A percentile compares a stretch with the other conserved stretches of the same genome.
Evolutionary conservation across 2,888 invertebrate species (phyloP).

Genomic region (Eupithecia exiguata): DNA sequence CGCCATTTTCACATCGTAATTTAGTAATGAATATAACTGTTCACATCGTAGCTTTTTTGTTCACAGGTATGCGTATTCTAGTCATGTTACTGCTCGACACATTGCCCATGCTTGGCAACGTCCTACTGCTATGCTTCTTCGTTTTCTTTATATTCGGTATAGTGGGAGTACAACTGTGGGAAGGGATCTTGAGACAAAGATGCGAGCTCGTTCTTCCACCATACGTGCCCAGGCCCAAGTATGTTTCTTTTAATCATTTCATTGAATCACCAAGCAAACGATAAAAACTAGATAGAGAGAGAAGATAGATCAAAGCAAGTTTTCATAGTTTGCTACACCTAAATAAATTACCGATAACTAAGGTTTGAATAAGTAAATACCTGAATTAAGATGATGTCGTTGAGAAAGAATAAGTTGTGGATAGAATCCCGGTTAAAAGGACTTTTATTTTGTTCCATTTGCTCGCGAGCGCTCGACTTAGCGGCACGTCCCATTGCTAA

Average conservation of each 20-base stretch:
- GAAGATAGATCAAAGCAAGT: too few species aligned
- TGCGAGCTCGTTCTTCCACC: constrained; percentile 92
- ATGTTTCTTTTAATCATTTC: constrained; percentile 73
- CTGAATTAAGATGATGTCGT: constrained; percentile 46
- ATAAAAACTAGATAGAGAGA: neutral
- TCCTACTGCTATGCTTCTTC: constrained; percentile 98
- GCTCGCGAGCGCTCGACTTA: constrained; percentile 74
- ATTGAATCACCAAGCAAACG: constrained; percentile 24
- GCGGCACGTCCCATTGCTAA: constrained; percentile 80
- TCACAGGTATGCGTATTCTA: constrained; percentile 97
- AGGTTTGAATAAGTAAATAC: constrained; percentile 49
- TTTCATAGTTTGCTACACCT: constrained; percentile 44
- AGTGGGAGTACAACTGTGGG: constrained; percentile 99
- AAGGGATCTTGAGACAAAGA: constrained; percentile 97
- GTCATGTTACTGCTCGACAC: constrained; percentile 99
- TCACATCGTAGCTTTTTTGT: constrained; percentile 27
- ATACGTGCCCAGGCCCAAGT: constrained; percentile 89
- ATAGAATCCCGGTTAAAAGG: constrained; percentile 62
- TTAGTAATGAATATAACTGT: neutral
- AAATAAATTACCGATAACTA: constrained; percentile 49
- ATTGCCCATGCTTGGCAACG: constrained; percentile 99
- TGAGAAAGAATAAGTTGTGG: constrained; percentile 54
- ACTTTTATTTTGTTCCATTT: constrained; percentile 71
- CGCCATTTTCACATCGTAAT: neutral
- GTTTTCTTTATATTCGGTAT: constrained; percentile 99